phyloP scores from a whole-genome alignment of 2,113 vertebrate species.

The Hucho hucho region DNA sequence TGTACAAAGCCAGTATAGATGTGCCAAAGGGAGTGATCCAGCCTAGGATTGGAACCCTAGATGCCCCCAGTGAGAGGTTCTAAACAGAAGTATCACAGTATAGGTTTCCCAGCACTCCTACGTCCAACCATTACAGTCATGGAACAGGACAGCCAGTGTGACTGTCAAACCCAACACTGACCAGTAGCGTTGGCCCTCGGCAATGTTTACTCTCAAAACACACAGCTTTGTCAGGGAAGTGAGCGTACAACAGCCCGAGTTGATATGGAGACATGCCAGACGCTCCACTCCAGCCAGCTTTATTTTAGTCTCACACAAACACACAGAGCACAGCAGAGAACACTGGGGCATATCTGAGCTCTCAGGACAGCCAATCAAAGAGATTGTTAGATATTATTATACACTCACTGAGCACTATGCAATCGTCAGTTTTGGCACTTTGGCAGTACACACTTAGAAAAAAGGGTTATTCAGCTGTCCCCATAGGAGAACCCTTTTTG shows the following conservation, averaged over 20 bases:
- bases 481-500: too few species aligned
- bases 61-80: too few species aligned
- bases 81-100: too few species aligned
- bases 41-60: too few species aligned
- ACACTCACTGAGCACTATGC: constrained; percentile 49
- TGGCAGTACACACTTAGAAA: too few species aligned
- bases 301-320: constrained; percentile 28
- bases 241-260: constrained; percentile 2
- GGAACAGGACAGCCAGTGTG: not conserved
- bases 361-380: constrained; percentile 29
- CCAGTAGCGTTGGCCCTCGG: not conserved
- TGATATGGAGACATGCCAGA: constrained; percentile 14
- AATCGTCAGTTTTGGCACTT: constrained; percentile 32
- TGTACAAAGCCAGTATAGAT: not conserved
- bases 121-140: not conserved
- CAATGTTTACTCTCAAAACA: constrained; percentile 7
- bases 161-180: not conserved
- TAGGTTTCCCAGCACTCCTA: not conserved
- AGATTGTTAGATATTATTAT: constrained; percentile 60
- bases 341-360: constrained; percentile 55
- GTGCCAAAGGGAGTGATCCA: too few species aligned
- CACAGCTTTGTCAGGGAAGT: not conserved
- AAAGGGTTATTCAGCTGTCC: too few species aligned
- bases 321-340: constrained; percentile 27
- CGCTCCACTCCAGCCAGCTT: not conserved